Base-by-base conservation (phyloP, 2,888 invertebrate genomes). In the Azorinus chamasolen region DNA sequence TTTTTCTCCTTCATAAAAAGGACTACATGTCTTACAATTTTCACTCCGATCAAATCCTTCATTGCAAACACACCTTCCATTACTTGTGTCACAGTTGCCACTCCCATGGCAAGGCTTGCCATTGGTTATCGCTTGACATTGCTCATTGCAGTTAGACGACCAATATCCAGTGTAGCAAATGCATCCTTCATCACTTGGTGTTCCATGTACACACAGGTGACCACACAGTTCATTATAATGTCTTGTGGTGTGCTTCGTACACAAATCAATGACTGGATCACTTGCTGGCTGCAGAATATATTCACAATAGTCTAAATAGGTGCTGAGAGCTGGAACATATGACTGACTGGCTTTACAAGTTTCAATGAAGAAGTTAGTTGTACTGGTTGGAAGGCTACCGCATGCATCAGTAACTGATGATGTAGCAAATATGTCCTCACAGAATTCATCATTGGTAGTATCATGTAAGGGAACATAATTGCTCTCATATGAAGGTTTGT, bases 151-250 rank as follows among this genome's bases (percentile, higher is more conserved):
- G 20, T 58, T 63, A 18, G 63, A 72, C 0, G 79, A 78, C 79
- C 83, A 85, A 51, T 51, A 84, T 2, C 85, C 85, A 20, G 43
- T 39, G 22, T 71, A 16, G 51, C 85, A 85, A 1, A 45, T 20
- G 46, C 85, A 85, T 1, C 75, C 75, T 27, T 53, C 24, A 16
- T 50, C 27, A 14, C 65, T 66, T 5, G 72, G 69, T n/a, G 68
- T 22, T n/a, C 77, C 77, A 25, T 78, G 59, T 72, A 64, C 59
- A 46, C 77, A 78, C 18, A 68, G 48, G 43, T 75, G 61, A 39
- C 84, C 82, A 77, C 88, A 88, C 18, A 77, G 54, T 32, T 45
- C 48, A 59, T 57, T 20, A 41, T 78, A 83, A 20, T 81, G 79
- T 24, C 70, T 50, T 41, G 68, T 78, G 0, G 61, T 61, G 20